phyloP scores from a whole-genome alignment of 2,113 vertebrate species.

The Raphicerus campestris region DNA sequence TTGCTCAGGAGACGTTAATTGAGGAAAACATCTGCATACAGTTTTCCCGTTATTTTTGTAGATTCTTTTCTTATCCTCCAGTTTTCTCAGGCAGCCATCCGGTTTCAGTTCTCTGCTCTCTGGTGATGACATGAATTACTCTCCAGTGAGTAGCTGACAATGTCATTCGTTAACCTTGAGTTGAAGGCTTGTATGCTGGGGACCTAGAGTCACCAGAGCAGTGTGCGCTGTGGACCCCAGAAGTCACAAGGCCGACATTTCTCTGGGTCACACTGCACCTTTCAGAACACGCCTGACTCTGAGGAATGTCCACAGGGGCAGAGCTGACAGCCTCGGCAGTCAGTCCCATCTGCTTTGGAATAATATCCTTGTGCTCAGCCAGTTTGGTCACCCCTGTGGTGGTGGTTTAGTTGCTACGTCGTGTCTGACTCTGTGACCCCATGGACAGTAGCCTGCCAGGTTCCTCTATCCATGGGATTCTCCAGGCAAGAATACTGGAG shows the following conservation, averaged over 20 bases:
- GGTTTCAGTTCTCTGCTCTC: slow-evolving; percentile 55
- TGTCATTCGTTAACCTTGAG: slow-evolving; percentile 59
- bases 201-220: background rate
- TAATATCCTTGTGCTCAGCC: background rate
- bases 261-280: rapidly evolving
- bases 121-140: slow-evolving; percentile 54
- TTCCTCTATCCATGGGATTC: background rate
- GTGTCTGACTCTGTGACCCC: background rate
- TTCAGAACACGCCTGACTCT: background rate
- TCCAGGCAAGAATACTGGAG: background rate
- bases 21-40: slow-evolving; percentile 65
- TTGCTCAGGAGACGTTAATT: slow-evolving; percentile 63
- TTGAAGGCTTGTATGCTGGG: background rate
- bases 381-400: background rate
- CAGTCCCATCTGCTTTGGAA: background rate
- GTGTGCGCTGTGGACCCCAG: background rate
- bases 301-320: rapidly evolving
- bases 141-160: slow-evolving; percentile 55
- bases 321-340: background rate
- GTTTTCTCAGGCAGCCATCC: slow-evolving; percentile 40
- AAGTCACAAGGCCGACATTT: background rate
- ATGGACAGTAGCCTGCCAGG: background rate
- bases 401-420: background rate
- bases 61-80: slow-evolving; percentile 51
- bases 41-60: slow-evolving; percentile 57